Base-by-base conservation (phyloP, 2,888 invertebrate species). In the Minunthozetes semirufus region DNA sequence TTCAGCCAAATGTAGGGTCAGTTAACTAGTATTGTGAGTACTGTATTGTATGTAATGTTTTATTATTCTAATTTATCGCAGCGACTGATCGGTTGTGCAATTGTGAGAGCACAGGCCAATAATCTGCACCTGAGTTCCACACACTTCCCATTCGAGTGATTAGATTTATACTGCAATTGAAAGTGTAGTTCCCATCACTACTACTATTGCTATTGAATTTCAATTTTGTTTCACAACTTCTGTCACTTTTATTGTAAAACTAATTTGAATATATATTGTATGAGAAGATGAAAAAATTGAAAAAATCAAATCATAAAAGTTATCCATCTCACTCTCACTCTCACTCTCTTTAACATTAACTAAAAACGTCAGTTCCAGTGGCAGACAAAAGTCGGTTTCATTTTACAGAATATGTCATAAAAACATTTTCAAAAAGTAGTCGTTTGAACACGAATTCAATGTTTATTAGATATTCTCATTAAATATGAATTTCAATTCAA, bases 121-220 rank as follows among this genome's bases (percentile, higher is more conserved):
- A 42, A 42, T 66, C 66, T 66, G 66, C 66, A 66, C 66, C 66
- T 66, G 66, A 66, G 66, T 42, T 66, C 66, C 29, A n/a, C 59
- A 59, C 59, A 59, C 42, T 66, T 66, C 27, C 17, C 9, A n/a
- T 6, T 9, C 33, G 13, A 19, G 17, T 25, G 38, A 38, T 38
- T 19, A 66, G 66, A 66, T 66, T 66, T 66, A 66, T 42, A 59
- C 19, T 13, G 9, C 66, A 66, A 66, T 66, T 66, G 25, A 22
- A 56, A 19, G 6, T 25, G 1, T 13, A 4, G 56, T 56, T 56
- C 2, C 13, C 25, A 59, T 59, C 59, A 29, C 59, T 29, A 59
- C 15, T 9, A 29, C 59, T 29, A 59, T 29, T 9, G 13, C 66
- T 66, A 66, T 66, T 66, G 66, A 42, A 66, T 66, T 66, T 66